Base-by-base conservation (phyloP, 1,140 invertebrate species). In the Lasaia peninsularis region DNA sequence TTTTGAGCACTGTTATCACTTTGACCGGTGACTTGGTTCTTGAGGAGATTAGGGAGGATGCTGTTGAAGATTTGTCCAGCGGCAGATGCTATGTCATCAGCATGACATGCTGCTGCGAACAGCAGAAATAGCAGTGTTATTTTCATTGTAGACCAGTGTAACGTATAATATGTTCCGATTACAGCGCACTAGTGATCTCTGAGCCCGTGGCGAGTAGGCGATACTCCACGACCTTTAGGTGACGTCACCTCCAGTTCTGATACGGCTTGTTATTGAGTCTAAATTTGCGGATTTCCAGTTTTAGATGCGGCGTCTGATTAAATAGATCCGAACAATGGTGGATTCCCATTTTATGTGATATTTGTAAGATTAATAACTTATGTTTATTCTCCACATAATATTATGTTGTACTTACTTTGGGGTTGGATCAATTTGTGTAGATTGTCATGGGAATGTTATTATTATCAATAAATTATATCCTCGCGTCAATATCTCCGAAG, bases 31-130 rank as follows among this genome's bases (percentile, higher is more conserved):
- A 83, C 80, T 1, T 65, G 64, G 60, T 86, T 86, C 33, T 62
- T 58, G 32, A 88, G 86, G 2, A 88, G 62, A 52, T 82, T 86
- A 4, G 85, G 85, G 2, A 88, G 70, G 49, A 88, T 86, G 33
- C 72, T 78, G 58, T 82, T 80, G 65, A 88, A 88, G 60, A 88
- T 88, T 51, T 88, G 85, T 0, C 83, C 85, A 0, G 85, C 85
- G 6, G 85, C 79, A 11, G 81, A 77, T 2, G 80, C 73, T 34
- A 88, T 62, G 53, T 88, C 81, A 40, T 88, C 85, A 35, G 75
- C 77, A 1, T 62, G 69, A 55, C 67, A 67, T 10, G 62, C 70
- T 16, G 71, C 71, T 48, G 70, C n/a, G 60, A 70, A 75, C 37
- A 78, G 35, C 1, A 80, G 52, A 14, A 84, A 61, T 60, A 75